A percentile compares a stretch with the other conserved stretches of the same genome.
phyloP scores from a whole-genome alignment of 2,888 invertebrate genomes.

The Cinara cedri region DNA sequence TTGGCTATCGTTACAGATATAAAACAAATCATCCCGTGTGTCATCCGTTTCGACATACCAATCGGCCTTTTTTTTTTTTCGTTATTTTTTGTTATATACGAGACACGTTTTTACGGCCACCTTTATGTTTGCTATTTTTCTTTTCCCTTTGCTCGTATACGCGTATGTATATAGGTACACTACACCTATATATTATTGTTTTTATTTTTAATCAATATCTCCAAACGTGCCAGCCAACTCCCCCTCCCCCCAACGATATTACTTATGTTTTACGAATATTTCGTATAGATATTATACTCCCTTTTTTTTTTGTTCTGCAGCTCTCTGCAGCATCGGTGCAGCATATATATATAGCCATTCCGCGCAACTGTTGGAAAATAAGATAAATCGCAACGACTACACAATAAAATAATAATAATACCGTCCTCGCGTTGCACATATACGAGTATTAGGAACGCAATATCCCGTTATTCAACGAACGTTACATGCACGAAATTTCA shows the following conservation, averaged over 20 bases:
- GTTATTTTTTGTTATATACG: not conserved
- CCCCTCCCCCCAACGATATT: slow-evolving; percentile 7
- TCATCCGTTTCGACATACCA: too few relatives aligned
- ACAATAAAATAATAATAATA: too few relatives aligned
- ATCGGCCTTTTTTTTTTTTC: not conserved
- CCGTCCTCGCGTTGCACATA: not conserved
- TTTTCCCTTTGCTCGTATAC: too few relatives aligned
- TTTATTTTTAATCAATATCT: slow-evolving; percentile 49
- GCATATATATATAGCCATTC: slow-evolving; percentile 44
- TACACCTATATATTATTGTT: slow-evolving; percentile 18
- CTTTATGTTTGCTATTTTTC: not conserved
- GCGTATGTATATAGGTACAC: too few relatives aligned
- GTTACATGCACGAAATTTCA: slow-evolving; percentile 48
- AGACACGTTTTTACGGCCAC: slow-evolving; percentile 33
- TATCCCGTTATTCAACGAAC: slow-evolving; percentile 41
- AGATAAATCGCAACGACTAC: slow-evolving; percentile 53
- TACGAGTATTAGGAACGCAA: slow-evolving; percentile 16
- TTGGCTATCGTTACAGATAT: too few relatives aligned
- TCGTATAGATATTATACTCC: slow-evolving; percentile 20
- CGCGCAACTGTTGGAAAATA: slow-evolving; percentile 48
- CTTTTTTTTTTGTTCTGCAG: slow-evolving; percentile 2
- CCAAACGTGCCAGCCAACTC: not conserved
- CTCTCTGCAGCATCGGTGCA: not conserved
- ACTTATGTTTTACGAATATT: slow-evolving; percentile 52
- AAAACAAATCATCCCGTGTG: too few relatives aligned